Evolutionary conservation across 2,797 vertebrate genomes (phyloP).

Genomic region (Acipenser oxyrinchus): DNA sequence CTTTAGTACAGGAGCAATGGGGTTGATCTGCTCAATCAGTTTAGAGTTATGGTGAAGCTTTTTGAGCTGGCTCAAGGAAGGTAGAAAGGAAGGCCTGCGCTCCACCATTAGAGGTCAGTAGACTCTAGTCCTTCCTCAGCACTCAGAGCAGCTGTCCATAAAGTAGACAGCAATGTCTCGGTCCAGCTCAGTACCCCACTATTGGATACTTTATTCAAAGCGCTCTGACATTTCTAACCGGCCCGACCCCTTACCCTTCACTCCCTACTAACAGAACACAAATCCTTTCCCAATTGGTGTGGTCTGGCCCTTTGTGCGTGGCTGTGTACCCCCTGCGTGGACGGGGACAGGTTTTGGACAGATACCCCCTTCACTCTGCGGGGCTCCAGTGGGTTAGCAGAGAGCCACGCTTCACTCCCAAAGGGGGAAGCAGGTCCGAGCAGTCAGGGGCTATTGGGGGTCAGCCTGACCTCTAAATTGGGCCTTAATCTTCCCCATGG

Average conservation of each 20-base stretch:
- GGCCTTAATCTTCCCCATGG: constrained; percentile 43
- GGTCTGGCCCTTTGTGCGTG: constrained; percentile 1
- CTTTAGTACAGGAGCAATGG: no score
- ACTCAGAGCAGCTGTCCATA: no score
- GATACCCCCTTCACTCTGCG: constrained; percentile 35
- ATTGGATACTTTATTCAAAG: no score
- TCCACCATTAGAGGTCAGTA: no score
- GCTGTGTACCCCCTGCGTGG: constrained; percentile 24
- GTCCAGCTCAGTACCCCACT: no score
- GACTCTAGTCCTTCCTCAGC: no score
- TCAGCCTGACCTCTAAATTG: constrained; percentile 56
- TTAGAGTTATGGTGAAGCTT: no score
- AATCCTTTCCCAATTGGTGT: neutral
- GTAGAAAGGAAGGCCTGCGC: no score
- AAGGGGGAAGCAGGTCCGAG: constrained; percentile 51
- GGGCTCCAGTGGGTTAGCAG: constrained; percentile 28
- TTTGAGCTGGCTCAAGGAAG: no score
- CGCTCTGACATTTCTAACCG: neutral
- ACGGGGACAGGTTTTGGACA: constrained; percentile 28
- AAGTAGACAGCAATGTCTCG: no score
- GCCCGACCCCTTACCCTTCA: neutral
- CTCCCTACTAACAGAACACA: neutral
- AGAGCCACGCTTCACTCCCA: constrained; percentile 42
- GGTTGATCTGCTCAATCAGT: no score
- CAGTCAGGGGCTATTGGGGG: constrained; percentile 49